phyloP scores from a whole-genome alignment of 2,113 vertebrate genomes.

The Amazona vittata region DNA sequence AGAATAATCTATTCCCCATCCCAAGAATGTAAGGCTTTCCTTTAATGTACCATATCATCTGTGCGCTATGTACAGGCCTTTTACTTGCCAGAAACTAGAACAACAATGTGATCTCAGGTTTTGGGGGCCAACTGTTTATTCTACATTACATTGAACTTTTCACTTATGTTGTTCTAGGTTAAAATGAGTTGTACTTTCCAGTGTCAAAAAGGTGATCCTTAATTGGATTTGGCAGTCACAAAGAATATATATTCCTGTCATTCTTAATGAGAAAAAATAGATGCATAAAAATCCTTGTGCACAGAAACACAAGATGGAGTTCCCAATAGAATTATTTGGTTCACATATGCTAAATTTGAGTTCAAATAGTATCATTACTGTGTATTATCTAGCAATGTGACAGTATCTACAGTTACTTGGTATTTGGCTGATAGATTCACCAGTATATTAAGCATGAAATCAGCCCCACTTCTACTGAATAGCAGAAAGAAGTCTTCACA shows the following conservation, averaged over 20 bases:
- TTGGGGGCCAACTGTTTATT: not conserved
- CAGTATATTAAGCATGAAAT: not conserved
- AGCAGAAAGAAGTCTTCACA: not conserved
- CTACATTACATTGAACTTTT: not conserved
- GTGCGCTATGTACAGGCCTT: not conserved
- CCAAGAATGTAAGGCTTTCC: conserved; percentile 89
- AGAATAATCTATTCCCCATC: conserved; percentile 91
- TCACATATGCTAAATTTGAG: not conserved
- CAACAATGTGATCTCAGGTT: not conserved
- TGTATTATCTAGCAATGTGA: not conserved
- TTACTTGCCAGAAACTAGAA: not conserved
- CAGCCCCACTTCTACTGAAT: not conserved
- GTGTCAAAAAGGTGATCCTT: not conserved
- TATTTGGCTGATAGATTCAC: not conserved
- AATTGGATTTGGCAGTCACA: not conserved
- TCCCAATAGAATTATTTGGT: not conserved
- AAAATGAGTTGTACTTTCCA: not conserved
- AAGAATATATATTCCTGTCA: not conserved
- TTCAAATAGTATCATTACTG: not conserved
- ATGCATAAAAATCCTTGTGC: not conserved
- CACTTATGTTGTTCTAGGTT: not conserved
- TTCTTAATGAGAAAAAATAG: not conserved
- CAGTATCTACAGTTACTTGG: not conserved
- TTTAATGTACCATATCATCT: not conserved
- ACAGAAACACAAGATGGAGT: not conserved